Evolutionary conservation across 2,888 invertebrate genomes (phyloP).

Genomic region (Idaea dimidiata): DNA sequence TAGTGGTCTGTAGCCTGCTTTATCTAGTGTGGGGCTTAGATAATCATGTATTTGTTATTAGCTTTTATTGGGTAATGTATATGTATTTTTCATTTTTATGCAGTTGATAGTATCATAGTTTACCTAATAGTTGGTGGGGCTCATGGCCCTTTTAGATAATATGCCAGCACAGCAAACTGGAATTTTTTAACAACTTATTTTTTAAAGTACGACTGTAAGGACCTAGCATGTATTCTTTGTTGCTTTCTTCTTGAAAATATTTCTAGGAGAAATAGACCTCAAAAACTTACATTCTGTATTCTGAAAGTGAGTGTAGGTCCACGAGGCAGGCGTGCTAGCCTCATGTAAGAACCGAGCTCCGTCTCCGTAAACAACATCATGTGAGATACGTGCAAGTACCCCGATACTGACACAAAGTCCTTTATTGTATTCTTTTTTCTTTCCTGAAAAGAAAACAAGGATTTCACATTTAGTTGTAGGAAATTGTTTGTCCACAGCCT

Average conservation of each 20-base stretch:
- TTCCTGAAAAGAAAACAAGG: conserved; percentile 77
- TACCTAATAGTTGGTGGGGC: too few species aligned
- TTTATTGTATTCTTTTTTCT: conserved; percentile 95
- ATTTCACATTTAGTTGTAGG: background rate
- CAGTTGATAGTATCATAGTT: too few species aligned
- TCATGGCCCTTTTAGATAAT: too few species aligned
- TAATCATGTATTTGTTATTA: too few species aligned
- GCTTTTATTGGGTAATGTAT: too few species aligned
- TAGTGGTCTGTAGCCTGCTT: too few species aligned
- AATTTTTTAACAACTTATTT: too few species aligned
- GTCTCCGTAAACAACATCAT: conserved; percentile 94
- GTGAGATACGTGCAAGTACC: conserved; percentile 95
- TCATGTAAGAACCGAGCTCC: conserved; percentile 90
- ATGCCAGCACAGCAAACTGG: too few species aligned
- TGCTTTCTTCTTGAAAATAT: background rate
- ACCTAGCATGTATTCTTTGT: too few species aligned
- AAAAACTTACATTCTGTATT: conserved; percentile 76
- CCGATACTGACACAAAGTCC: conserved; percentile 95
- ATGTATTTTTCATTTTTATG: too few species aligned
- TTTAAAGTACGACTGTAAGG: too few species aligned
- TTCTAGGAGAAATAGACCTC: background rate
- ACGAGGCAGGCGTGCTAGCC: conserved; percentile 91
- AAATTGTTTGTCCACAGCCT: background rate
- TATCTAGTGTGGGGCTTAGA: too few species aligned
- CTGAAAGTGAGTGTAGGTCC: conserved; percentile 97